phyloP scores from a whole-genome alignment of 2,888 invertebrate genomes.

The Pecten maximus region DNA sequence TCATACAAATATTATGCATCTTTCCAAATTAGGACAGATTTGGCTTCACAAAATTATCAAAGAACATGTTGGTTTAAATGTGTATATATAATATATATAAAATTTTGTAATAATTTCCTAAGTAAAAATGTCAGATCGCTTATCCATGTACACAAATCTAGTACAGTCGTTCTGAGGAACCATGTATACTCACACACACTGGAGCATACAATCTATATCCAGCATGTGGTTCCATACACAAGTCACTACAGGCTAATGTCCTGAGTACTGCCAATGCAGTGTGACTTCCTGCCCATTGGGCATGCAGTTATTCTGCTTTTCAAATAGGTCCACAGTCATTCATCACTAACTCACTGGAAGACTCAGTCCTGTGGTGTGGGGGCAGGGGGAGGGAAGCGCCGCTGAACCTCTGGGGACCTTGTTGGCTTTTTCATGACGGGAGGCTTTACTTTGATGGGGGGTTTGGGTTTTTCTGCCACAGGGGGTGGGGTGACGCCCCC shows the following conservation, averaged over 20 bases:
- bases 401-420: constrained; percentile 64
- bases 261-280: not conserved
- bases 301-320: not conserved
- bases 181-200: not conserved
- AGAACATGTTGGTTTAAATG: not conserved
- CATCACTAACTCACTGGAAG: constrained; percentile 30
- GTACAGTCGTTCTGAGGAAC: not conserved
- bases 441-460: constrained; percentile 88
- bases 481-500: constrained; percentile 67
- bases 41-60: not conserved
- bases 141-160: not conserved
- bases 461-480: constrained; percentile 79
- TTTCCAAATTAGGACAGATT: constrained; percentile 14
- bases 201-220: not conserved
- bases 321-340: not conserved
- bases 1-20: constrained; percentile 33
- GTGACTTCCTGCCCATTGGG: not conserved
- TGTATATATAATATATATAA: constrained; percentile 2
- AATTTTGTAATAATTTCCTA: constrained; percentile 27
- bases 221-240: not conserved
- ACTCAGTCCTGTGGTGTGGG: constrained; percentile 26
- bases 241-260: not conserved
- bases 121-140: constrained; percentile 1
- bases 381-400: constrained; percentile 52
- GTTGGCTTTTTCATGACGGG: constrained; percentile 88